Evolutionary conservation across 2,113 vertebrate genomes (phyloP).

Genomic region (Poeciliopsis retropinna): DNA sequence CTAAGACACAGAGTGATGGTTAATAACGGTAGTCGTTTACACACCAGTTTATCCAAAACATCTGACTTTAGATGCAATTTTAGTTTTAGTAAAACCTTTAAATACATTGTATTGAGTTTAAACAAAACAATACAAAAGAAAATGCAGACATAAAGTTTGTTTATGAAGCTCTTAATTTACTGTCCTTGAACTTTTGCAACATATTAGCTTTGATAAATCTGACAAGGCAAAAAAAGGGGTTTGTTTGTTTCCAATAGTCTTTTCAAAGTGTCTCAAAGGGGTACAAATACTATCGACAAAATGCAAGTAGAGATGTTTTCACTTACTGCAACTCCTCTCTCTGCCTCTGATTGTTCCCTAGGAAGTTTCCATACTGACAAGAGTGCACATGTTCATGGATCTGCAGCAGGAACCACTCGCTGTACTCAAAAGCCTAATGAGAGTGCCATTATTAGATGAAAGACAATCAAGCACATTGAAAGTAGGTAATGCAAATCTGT

Average conservation of each 20-base stretch:
- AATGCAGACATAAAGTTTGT: too few species aligned
- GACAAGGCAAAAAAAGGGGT: too few species aligned
- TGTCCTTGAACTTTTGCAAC: too few species aligned
- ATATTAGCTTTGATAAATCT: too few species aligned
- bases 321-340: constrained; percentile 94
- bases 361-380: constrained; percentile 98
- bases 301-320: neutral
- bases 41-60: too few species aligned
- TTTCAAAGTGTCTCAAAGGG: neutral
- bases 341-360: constrained; percentile 94
- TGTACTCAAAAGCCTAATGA: constrained; percentile 91
- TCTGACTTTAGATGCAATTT: too few species aligned
- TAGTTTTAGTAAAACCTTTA: too few species aligned
- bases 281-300: neutral
- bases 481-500: neutral
- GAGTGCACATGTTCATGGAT: constrained; percentile 97
- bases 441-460: neutral
- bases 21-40: neutral
- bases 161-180: too few species aligned
- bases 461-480: neutral
- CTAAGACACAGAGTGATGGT: constrained; percentile 64
- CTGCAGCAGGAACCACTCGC: constrained; percentile 96
- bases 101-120: too few species aligned
- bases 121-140: too few species aligned
- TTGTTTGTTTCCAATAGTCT: too few species aligned